Conservation (phyloP, 1,140 invertebrate species). For the Hyphantria cunea region DNA sequence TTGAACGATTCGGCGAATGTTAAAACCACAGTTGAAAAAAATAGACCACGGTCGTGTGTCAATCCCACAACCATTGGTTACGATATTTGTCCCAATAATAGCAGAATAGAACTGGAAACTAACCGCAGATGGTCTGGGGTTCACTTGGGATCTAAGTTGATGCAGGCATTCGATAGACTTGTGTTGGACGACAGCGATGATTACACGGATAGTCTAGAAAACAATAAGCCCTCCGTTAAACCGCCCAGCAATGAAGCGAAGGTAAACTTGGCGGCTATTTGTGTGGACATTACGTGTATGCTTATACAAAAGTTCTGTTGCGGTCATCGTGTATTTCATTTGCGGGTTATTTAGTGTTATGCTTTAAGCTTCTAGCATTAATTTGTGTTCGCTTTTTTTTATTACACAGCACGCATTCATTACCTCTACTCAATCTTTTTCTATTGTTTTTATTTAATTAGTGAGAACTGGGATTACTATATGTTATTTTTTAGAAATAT, state of each 20-base stretch:
- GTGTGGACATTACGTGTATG: conserved; percentile 46
- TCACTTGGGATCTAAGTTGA: conserved; percentile 86
- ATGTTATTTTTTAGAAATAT: too few relatives aligned
- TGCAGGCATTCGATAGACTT: conserved; percentile 87
- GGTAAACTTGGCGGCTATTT: conserved; percentile 62
- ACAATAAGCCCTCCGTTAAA: conserved; percentile 73
- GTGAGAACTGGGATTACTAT: too few relatives aligned
- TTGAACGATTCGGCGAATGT: conserved; percentile 81
- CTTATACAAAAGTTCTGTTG: conserved; percentile 53
- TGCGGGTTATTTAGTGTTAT: conserved; percentile 30
- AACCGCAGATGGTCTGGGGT: conserved; percentile 89
- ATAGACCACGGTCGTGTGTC: conserved; percentile 86
- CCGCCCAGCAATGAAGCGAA: conserved; percentile 62
- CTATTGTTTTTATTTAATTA: not conserved
- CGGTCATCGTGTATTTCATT: conserved; percentile 38
- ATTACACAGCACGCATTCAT: conserved; percentile 43
- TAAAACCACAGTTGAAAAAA: conserved; percentile 79
- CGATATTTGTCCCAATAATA: conserved; percentile 76
- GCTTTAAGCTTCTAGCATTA: conserved; percentile 42
- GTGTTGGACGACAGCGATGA: conserved; percentile 87
- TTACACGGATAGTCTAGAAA: conserved; percentile 88
- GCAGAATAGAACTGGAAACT: conserved; percentile 82
- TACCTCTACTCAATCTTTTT: conserved; percentile 12
- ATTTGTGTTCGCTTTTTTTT: conserved; percentile 39
- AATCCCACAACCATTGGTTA: conserved; percentile 79